Conservation (phyloP, 1,140 invertebrate genomes). For the Eufriesea mexicana region DNA sequence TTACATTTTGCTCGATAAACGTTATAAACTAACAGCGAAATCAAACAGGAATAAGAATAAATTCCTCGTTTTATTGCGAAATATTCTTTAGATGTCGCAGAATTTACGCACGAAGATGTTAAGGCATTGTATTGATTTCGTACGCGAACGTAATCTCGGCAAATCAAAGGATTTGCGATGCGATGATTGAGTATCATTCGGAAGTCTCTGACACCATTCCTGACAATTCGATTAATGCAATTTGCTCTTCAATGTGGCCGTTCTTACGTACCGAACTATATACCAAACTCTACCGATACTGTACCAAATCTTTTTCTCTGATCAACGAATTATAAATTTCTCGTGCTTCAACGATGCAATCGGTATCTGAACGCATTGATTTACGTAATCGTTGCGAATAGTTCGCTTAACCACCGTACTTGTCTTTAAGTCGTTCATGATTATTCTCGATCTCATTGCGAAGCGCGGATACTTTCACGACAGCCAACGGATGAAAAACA, state of each 20-base stretch:
- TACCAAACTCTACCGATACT: background rate
- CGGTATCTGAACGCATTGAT: background rate
- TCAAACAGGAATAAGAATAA: background rate
- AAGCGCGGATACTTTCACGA: conserved; percentile 29
- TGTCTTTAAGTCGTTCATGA: background rate
- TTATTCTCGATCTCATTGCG: conserved; percentile 4
- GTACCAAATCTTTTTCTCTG: background rate
- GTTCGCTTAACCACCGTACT: background rate
- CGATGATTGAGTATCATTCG: conserved; percentile 17
- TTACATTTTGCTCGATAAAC: background rate
- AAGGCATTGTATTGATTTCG: background rate
- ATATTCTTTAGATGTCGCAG: background rate
- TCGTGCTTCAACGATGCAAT: conserved; percentile 20
- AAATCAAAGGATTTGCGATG: conserved; percentile 1
- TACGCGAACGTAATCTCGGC: conserved; percentile 9
- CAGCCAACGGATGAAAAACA: conserved; percentile 38
- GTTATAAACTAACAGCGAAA: background rate
- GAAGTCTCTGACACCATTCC: conserved; percentile 11
- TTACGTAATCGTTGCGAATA: background rate
- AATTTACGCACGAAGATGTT: background rate
- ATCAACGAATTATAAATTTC: conserved; percentile 12
- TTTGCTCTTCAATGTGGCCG: background rate
- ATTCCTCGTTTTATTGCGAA: background rate
- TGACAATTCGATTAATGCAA: conserved; percentile 14
- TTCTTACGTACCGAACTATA: conserved; percentile 8